Evolutionary conservation across 2,888 invertebrate genomes (phyloP).

Genomic region (Acleris literana): DNA sequence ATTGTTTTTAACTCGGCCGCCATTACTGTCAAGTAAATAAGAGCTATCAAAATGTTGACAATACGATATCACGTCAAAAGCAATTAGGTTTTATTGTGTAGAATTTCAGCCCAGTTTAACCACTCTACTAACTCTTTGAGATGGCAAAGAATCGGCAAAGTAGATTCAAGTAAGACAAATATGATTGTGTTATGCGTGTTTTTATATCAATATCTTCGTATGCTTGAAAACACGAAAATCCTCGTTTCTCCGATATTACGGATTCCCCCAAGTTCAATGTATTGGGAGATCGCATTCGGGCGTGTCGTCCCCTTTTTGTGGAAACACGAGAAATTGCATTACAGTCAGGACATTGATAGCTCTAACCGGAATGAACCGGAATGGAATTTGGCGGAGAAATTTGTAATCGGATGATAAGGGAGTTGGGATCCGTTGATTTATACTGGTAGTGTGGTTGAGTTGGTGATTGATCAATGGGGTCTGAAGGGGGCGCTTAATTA

Average conservation of each 20-base stretch:
- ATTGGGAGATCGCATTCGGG: slow-evolving; percentile 24
- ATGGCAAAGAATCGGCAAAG: no score
- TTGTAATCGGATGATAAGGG: slow-evolving; percentile 20
- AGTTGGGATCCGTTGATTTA: slow-evolving; percentile 14
- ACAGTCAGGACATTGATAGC: slow-evolving; percentile 27
- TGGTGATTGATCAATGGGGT: slow-evolving; percentile 2
- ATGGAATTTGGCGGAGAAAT: slow-evolving; percentile 9
- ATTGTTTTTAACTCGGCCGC: no score
- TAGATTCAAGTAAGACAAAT: no score
- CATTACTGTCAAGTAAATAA: no score
- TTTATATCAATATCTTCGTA: no score
- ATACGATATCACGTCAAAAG: no score
- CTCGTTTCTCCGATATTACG: background rate
- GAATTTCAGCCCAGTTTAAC: no score
- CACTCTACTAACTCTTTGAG: no score
- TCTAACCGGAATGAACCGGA: slow-evolving; percentile 18
- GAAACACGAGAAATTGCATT: slow-evolving; percentile 29
- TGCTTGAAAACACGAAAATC: no score
- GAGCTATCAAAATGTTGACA: no score
- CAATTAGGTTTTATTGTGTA: no score
- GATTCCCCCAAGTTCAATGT: slow-evolving; percentile 15
- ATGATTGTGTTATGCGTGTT: no score
- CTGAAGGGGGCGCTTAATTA: background rate
- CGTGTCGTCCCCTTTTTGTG: slow-evolving; percentile 16
- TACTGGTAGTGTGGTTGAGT: slow-evolving; percentile 12